phyloP scores from a whole-genome alignment of 2,888 invertebrate genomes.

The Rhagophthalmus giganteus region DNA sequence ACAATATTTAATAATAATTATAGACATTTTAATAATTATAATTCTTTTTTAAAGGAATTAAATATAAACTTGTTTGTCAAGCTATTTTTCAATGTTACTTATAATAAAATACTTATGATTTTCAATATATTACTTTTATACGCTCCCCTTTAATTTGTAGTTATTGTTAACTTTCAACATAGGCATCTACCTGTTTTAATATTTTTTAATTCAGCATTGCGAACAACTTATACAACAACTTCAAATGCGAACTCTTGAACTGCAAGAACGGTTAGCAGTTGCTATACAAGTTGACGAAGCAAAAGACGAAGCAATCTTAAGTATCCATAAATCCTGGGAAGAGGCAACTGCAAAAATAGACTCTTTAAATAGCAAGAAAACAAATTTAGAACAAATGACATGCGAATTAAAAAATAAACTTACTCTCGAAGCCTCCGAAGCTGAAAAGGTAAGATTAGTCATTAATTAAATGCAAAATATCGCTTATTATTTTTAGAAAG shows the following conservation, averaged over 20 bases:
- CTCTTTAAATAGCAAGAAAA: constrained; percentile 47
- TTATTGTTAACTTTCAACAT: no score
- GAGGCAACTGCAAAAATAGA: constrained; percentile 53
- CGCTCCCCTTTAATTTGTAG: no score
- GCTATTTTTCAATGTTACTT: no score
- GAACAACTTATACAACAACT: constrained; percentile 75
- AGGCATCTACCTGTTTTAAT: constrained; percentile 3
- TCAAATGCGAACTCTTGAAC: constrained; percentile 72
- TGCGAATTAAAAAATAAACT: constrained; percentile 38
- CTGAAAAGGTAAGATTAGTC: constrained; percentile 41
- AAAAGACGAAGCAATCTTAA: constrained; percentile 71
- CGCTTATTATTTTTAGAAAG: constrained; percentile 48
- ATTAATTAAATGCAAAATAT: neutral
- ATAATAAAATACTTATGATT: no score
- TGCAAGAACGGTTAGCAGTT: constrained; percentile 78
- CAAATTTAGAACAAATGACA: constrained; percentile 40
- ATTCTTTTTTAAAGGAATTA: no score
- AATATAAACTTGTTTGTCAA: no score
- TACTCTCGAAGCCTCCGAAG: constrained; percentile 42
- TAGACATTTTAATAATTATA: no score
- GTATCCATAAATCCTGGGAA: constrained; percentile 67
- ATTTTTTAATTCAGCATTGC: constrained; percentile 64
- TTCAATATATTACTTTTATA: no score
- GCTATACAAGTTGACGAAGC: constrained; percentile 76
- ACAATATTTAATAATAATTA: no score